phyloP scores from a whole-genome alignment of 2,113 vertebrate genomes.

The Phyllopteryx taeniolatus region DNA sequence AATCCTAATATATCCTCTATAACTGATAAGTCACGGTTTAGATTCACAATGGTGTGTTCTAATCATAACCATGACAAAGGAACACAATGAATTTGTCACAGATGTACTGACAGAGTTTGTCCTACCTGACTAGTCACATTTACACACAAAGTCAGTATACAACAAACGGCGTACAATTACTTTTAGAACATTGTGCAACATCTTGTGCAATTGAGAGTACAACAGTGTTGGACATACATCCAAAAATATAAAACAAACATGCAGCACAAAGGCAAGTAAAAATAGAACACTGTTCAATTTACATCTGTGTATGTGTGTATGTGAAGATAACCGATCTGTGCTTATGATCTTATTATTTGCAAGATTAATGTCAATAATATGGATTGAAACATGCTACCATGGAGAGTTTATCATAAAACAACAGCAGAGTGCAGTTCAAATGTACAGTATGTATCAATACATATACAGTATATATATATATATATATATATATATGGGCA shows the following conservation, averaged over 20 bases:
- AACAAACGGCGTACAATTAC: slow-evolving; percentile 29
- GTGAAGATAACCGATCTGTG: slow-evolving; percentile 20
- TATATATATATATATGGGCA: not conserved
- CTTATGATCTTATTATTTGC: slow-evolving; percentile 24
- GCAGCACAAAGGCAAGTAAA: slow-evolving; percentile 50
- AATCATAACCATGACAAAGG: slow-evolving; percentile 14
- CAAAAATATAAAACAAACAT: slow-evolving; percentile 56
- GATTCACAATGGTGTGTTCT: not conserved
- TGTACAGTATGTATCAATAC: not conserved
- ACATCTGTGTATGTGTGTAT: slow-evolving; percentile 24
- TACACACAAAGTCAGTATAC: slow-evolving; percentile 29
- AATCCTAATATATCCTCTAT: not conserved
- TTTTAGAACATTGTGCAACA: slow-evolving; percentile 29
- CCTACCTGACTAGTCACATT: slow-evolving; percentile 8
- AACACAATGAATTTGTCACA: slow-evolving; percentile 29
- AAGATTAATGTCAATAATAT: slow-evolving; percentile 5
- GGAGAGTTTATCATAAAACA: slow-evolving; percentile 17
- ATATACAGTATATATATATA: not conserved
- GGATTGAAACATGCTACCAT: slow-evolving; percentile 23
- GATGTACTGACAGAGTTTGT: slow-evolving; percentile 17
- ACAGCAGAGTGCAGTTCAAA: slow-evolving; percentile 9
- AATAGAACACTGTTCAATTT: slow-evolving; percentile 42
- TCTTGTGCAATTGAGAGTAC: slow-evolving; percentile 34
- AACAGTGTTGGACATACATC: slow-evolving; percentile 41
- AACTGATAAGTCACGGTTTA: not conserved